Evolutionary conservation across 2,888 invertebrate genomes (phyloP).

Genomic region (Neria commutata): DNA sequence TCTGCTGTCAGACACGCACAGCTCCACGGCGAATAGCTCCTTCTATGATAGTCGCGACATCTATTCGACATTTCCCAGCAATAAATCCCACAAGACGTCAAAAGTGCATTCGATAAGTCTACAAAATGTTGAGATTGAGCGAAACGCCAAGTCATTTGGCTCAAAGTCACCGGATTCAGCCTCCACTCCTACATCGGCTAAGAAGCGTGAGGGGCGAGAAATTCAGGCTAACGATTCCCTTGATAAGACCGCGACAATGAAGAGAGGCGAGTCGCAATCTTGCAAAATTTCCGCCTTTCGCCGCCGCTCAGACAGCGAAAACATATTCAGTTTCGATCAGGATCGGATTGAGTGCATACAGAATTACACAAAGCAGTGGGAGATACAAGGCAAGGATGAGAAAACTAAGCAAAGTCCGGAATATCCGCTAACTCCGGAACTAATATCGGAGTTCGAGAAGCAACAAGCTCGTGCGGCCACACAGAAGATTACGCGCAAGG

Average conservation of each 20-base stretch:
- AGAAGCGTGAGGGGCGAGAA: slow-evolving; percentile 53
- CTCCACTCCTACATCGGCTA: slow-evolving; percentile 43
- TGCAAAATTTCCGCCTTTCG: slow-evolving; percentile 64
- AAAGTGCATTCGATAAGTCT: slow-evolving; percentile 73
- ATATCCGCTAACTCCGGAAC: slow-evolving; percentile 65
- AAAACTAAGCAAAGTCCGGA: slow-evolving; percentile 66
- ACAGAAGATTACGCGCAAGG: slow-evolving; percentile 67
- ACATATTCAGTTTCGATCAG: slow-evolving; percentile 78
- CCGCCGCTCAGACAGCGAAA: slow-evolving; percentile 72
- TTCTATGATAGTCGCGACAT: slow-evolving; percentile 68
- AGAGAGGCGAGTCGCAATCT: slow-evolving; percentile 49
- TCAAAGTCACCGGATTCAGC: slow-evolving; percentile 56
- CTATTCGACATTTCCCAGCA: slow-evolving; percentile 70
- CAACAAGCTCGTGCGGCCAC: slow-evolving; percentile 58
- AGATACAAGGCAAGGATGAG: slow-evolving; percentile 61
- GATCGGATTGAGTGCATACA: slow-evolving; percentile 76
- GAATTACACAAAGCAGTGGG: slow-evolving; percentile 62
- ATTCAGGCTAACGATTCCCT: slow-evolving; percentile 56
- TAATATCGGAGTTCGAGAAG: slow-evolving; percentile 70
- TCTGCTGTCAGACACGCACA: slow-evolving; percentile 65
- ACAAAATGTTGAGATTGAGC: slow-evolving; percentile 74
- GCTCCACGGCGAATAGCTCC: slow-evolving; percentile 57
- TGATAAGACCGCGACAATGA: slow-evolving; percentile 49
- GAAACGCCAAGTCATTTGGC: slow-evolving; percentile 62
- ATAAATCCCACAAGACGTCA: slow-evolving; percentile 65